phyloP scores from a whole-genome alignment of 2,888 invertebrate species.

The Cerceris rybyensis region DNA sequence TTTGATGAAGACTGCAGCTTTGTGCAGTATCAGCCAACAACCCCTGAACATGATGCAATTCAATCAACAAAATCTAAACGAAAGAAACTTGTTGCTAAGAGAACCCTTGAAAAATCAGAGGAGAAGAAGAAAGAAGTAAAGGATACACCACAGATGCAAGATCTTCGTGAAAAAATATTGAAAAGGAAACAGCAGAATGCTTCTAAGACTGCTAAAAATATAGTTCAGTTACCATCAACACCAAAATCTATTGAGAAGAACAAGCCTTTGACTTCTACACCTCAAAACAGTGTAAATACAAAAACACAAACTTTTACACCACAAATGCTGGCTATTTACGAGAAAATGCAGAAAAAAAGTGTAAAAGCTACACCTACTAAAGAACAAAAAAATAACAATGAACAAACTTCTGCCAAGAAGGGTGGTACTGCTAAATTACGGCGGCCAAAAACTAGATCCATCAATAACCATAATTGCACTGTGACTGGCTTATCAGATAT shows the following conservation, averaged over 20 bases:
- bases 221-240: neutral
- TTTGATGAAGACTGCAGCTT: neutral
- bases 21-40: conserved; percentile 14
- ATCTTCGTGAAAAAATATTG: conserved; percentile 60
- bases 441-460: too few species aligned
- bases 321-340: conserved; percentile 66
- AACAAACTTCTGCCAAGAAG: neutral
- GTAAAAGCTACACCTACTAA: neutral
- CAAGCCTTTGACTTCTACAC: neutral
- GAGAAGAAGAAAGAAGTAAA: conserved; percentile 20
- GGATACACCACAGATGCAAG: conserved; percentile 72
- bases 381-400: neutral
- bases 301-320: conserved; percentile 48
- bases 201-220: conserved; percentile 14
- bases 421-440: too few species aligned
- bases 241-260: neutral
- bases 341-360: conserved; percentile 55
- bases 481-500: too few species aligned
- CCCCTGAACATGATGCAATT: conserved; percentile 30
- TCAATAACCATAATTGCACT: too few species aligned
- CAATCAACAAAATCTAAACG: conserved; percentile 21
- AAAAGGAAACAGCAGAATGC: conserved; percentile 38
- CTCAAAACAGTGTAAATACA: conserved; percentile 1
- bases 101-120: neutral
- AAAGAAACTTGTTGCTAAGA: conserved; percentile 56